Percentiles rank a stretch among this genome's conserved stretches.
phyloP scores from a whole-genome alignment of 2,797 vertebrate species.

The Ctenosaura bakeri region DNA sequence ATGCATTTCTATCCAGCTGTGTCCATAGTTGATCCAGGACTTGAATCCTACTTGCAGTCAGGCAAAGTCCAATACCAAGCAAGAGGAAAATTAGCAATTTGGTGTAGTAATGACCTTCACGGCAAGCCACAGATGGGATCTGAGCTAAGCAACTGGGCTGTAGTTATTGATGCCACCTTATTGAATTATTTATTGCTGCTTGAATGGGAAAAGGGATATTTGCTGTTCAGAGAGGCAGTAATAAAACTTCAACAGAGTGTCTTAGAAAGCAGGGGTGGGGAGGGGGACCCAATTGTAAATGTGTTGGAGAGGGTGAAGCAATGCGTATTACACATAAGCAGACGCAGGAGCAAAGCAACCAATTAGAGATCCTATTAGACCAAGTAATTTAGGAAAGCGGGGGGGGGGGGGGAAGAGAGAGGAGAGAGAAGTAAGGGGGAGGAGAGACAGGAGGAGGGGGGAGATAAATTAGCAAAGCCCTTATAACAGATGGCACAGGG shows the following conservation, averaged over 20 bases:
- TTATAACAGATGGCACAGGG: slow-evolving; percentile 82
- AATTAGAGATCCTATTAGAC: slow-evolving; percentile 79
- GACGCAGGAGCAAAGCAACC: slow-evolving; percentile 65
- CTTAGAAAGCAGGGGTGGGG: slow-evolving; percentile 48
- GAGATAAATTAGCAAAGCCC: slow-evolving; percentile 77
- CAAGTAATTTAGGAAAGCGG: slow-evolving; percentile 73
- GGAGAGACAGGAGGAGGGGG: slow-evolving; percentile 58
- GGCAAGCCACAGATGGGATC: slow-evolving; percentile 74
- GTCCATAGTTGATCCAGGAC: background rate
- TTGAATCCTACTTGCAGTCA: background rate
- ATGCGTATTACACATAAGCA: slow-evolving; percentile 49
- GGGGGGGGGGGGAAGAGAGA: slow-evolving; percentile 19
- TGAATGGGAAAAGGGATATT: slow-evolving; percentile 77
- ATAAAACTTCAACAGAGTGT: slow-evolving; percentile 67
- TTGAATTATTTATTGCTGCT: slow-evolving; percentile 83
- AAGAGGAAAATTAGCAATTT: background rate
- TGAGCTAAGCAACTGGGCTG: slow-evolving; percentile 79
- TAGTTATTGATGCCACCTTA: slow-evolving; percentile 81
- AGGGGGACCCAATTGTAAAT: slow-evolving; percentile 56
- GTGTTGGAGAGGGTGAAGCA: slow-evolving; percentile 52
- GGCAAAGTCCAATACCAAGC: background rate
- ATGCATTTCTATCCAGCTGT: background rate
- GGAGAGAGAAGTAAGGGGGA: background rate
- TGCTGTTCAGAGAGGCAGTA: slow-evolving; percentile 71
- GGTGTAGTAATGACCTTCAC: slow-evolving; percentile 70